Evolutionary conservation across 2,113 vertebrate species (phyloP).

Genomic region (Amphiprion percula): DNA sequence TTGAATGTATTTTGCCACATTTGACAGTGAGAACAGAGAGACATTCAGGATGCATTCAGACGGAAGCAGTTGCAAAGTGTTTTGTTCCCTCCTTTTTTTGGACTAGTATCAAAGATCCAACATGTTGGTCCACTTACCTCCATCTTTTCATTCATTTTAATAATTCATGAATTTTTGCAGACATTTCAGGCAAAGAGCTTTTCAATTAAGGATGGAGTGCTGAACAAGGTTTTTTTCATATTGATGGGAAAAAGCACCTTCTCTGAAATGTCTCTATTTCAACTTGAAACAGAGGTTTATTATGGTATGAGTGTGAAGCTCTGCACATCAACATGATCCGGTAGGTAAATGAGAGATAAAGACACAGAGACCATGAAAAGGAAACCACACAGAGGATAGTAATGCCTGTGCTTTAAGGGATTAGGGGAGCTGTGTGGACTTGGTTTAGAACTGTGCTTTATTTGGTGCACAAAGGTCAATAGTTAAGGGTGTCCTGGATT

Average conservation of each 20-base stretch:
- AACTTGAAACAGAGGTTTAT: slow-evolving; percentile 45
- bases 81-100: background rate
- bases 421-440: background rate
- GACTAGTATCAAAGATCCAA: slow-evolving; percentile 53
- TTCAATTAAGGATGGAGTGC: slow-evolving; percentile 69
- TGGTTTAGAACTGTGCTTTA: background rate
- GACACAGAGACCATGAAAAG: background rate
- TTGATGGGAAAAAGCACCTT: slow-evolving; percentile 58
- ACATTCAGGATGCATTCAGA: slow-evolving; percentile 18
- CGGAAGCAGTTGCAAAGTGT: slow-evolving; percentile 22
- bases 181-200: slow-evolving; percentile 71
- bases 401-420: background rate
- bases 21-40: slow-evolving; percentile 21
- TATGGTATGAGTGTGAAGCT: slow-evolving; percentile 23
- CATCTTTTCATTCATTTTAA: slow-evolving; percentile 66
- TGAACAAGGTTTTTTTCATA: slow-evolving; percentile 26
- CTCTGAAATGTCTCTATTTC: slow-evolving; percentile 51
- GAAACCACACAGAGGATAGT: background rate
- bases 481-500: too few species aligned
- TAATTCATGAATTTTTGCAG: slow-evolving; percentile 71
- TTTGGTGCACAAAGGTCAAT: too few species aligned
- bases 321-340: background rate
- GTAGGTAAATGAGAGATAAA: background rate
- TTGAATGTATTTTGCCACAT: slow-evolving; percentile 41
- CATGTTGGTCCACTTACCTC: slow-evolving; percentile 53